Conservation (phyloP, 2,113 vertebrate genomes). For the Sapajus apella region DNA sequence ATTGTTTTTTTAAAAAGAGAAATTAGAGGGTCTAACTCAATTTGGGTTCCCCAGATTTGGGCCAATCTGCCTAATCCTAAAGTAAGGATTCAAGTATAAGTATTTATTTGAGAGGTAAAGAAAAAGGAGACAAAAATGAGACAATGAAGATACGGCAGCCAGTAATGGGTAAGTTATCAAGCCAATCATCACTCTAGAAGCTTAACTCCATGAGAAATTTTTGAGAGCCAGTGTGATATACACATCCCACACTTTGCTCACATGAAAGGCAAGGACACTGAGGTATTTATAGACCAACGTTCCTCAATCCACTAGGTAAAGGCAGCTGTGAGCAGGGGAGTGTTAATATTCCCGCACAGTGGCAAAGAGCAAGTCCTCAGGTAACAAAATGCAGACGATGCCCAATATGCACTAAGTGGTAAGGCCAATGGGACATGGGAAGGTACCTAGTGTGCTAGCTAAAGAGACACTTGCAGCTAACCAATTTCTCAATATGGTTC, state of each 20-base stretch:
- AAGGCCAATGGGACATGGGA: no score
- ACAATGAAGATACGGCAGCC: neutral
- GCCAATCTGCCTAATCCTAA: neutral
- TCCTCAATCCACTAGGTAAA: neutral
- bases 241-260: neutral
- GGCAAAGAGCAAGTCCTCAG: neutral
- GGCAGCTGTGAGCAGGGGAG: neutral
- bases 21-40: neutral
- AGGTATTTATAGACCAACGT: neutral
- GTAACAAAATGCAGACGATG: neutral
- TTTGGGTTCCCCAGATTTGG: neutral
- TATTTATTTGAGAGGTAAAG: neutral
- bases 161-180: neutral
- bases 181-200: neutral
- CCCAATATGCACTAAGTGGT: neutral
- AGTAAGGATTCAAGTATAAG: neutral
- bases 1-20: neutral
- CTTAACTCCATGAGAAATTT: neutral
- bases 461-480: neutral
- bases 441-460: neutral
- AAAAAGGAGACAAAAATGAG: neutral
- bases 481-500: neutral
- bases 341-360: neutral
- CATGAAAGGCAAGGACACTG: neutral
- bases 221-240: neutral